These are phyloP conservation scores for Bettongia penicillata DNA, from an alignment of 2,113 vertebrate genomes.

Conservation along the genomic window DNA sequence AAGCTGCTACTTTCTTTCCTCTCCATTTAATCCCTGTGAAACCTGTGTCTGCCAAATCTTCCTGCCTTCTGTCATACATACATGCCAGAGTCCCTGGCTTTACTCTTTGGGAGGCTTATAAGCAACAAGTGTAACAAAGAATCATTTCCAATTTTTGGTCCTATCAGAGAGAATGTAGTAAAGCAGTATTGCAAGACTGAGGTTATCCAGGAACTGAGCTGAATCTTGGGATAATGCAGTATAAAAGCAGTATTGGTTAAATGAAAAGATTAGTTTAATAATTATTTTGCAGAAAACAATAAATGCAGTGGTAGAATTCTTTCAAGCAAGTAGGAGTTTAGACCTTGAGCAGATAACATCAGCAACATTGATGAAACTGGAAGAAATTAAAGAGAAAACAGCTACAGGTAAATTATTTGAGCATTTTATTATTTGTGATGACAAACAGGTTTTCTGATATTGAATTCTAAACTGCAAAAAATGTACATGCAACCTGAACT, in stretches of 20 bases:
- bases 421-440: not conserved
- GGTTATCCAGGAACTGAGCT: conserved; percentile 18
- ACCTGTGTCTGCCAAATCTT: not conserved
- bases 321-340: conserved; percentile 89
- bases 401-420: conserved; percentile 87
- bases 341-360: conserved; percentile 94
- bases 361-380: conserved; percentile 94
- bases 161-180: not conserved
- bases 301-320: conserved; percentile 94
- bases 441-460: not conserved
- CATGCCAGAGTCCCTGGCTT: not conserved
- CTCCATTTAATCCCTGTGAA: not conserved
- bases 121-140: not conserved
- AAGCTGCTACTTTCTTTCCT: not conserved
- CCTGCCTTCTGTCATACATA: not conserved
- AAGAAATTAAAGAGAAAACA: conserved; percentile 97
- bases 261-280: conserved; percentile 42
- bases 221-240: conserved; percentile 31
- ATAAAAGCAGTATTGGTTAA: not conserved
- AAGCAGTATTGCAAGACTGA: not conserved
- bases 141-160: not conserved
- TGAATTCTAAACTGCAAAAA: not conserved
- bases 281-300: conserved; percentile 88
- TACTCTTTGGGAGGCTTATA: not conserved
- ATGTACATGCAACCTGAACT: not conserved